Evolutionary conservation across 2,888 invertebrate species (phyloP).

Genomic region (Eilema caniola): DNA sequence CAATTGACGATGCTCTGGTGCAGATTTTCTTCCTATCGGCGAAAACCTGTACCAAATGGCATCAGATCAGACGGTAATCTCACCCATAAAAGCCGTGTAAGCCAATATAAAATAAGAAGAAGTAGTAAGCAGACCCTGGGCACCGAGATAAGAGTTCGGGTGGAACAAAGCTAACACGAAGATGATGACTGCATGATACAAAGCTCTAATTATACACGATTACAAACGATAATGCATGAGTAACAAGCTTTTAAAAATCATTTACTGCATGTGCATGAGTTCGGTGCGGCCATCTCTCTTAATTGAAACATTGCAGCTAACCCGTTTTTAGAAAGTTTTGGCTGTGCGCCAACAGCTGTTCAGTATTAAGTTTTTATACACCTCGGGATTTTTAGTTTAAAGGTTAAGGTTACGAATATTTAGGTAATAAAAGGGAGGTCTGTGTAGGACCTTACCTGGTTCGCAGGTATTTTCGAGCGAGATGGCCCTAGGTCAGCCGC

Average conservation of each 20-base stretch:
- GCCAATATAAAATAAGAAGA: no score
- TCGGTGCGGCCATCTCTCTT: slow-evolving; percentile 48
- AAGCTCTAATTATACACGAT: slow-evolving; percentile 38
- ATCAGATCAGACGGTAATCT: no score
- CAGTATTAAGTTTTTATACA: slow-evolving; percentile 61
- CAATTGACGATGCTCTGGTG: no score
- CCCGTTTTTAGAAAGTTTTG: slow-evolving; percentile 80
- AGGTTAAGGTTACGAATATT: slow-evolving; percentile 72
- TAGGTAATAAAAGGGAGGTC: slow-evolving; percentile 25
- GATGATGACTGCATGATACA: slow-evolving; percentile 9
- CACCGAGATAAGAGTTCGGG: no score
- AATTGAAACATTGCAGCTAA: slow-evolving; percentile 77
- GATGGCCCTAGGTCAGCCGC: no score
- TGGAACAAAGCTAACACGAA: no score
- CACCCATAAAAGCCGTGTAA: no score
- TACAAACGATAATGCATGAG: slow-evolving; percentile 37
- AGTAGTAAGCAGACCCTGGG: no score
- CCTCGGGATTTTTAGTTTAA: slow-evolving; percentile 68
- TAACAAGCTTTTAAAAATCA: slow-evolving; percentile 49
- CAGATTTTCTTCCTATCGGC: no score
- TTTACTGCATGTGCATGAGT: slow-evolving; percentile 51
- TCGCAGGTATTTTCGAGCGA: background rate
- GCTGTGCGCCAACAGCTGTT: slow-evolving; percentile 73
- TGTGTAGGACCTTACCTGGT: background rate
- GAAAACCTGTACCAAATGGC: no score